phyloP scores from a whole-genome alignment of 2,797 vertebrate genomes.

The Chelon auratus region DNA sequence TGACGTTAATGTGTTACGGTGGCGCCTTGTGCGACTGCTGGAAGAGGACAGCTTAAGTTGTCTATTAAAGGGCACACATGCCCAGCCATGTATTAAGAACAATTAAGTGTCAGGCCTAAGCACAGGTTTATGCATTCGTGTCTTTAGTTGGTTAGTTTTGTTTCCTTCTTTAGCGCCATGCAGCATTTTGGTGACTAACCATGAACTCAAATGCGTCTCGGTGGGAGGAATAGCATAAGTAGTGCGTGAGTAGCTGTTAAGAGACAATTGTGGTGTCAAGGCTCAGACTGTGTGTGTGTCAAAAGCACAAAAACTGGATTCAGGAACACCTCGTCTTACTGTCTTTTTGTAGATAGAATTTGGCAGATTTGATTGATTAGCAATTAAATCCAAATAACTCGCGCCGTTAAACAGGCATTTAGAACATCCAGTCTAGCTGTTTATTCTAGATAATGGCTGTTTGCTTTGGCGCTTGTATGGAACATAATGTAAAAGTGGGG shows the following conservation, averaged over 20 bases:
- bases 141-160: conserved; percentile 24
- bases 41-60: conserved; percentile 50
- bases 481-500: conserved; percentile 40
- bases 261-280: conserved; percentile 42
- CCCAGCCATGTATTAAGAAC: conserved; percentile 14
- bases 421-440: not conserved
- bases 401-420: conserved; percentile 12
- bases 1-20: conserved; percentile 51
- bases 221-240: conserved; percentile 23
- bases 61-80: conserved; percentile 43
- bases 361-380: conserved; percentile 9
- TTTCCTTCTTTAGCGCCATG: conserved; percentile 18
- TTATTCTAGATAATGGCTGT: conserved; percentile 13
- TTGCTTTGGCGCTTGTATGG: conserved; percentile 24
- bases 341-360: conserved; percentile 18
- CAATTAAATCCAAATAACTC: conserved; percentile 19
- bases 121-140: conserved; percentile 45
- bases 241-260: conserved; percentile 40
- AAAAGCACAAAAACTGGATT: conserved; percentile 27
- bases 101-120: conserved; percentile 32
- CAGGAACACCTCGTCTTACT: not conserved
- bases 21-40: conserved; percentile 44
- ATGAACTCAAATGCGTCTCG: conserved; percentile 27
- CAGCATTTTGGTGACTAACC: conserved; percentile 29
- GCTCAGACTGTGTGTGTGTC: conserved; percentile 39